Base-by-base conservation (phyloP, 2,113 vertebrate species). In the Glaucidium brasilianum region DNA sequence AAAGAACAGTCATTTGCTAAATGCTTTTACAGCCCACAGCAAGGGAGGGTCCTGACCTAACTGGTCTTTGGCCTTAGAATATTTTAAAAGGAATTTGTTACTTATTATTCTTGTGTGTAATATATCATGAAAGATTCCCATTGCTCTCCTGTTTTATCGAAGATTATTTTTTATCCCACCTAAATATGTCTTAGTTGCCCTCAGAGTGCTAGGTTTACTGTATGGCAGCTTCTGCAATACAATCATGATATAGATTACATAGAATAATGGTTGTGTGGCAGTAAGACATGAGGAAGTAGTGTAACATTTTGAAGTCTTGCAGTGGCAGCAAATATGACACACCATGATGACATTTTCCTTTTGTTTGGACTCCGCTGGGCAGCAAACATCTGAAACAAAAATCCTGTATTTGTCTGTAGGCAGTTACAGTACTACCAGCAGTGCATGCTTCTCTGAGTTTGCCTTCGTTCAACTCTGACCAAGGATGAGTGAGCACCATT, bases 401-500 rank as follows among this genome's bases (percentile, higher is more conserved):
- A 62, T 59, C 18, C 63, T 43, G 9, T 25, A 1, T 86, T 62
- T 86, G 18, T 55, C 76, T 62, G 11, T 17, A 78, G 56, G 20
- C 41, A 74, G 55, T 77, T 63, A 37, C 32, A 58, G 32, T 56
- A 47, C 50, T 73, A 18, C 29, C 35, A 26, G 78, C 32, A 41
- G 55, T 34, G 10, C 59, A 15, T 26, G 32, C 34, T 66, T 20
- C 41, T 83, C 79, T 41, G 58, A 86, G 41, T 69, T 83, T 81
- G 55, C 76, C 56, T 96, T 73, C 20, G 1, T 81, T 94, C 92
- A 53, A 5, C n/a, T 68, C 82, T 69, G 81, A 60, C 79, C 76
- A 81, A 77, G 91, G 76, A 71, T 86, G 89, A 94, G 50, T 30
- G 50, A 95, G 50, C 76, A 91, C 52, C 86, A 67, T 84, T 91